Evolutionary conservation across 2,888 invertebrate species (phyloP).

Genomic region (Philaethria dido): DNA sequence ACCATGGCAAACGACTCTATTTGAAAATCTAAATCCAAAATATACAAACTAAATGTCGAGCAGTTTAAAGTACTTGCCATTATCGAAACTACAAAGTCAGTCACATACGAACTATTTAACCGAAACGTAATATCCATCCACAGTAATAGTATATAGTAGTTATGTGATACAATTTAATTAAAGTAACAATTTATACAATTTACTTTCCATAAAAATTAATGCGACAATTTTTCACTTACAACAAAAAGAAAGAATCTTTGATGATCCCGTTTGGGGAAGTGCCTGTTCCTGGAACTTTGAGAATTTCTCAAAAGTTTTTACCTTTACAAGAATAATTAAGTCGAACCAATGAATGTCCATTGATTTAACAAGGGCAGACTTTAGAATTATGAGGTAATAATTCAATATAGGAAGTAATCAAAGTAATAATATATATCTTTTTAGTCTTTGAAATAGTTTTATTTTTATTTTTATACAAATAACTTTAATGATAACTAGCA

Average conservation of each 20-base stretch:
- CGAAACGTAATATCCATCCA: conserved; percentile 1
- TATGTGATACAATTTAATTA: not conserved
- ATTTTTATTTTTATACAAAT: too few species aligned
- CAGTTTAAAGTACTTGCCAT: conserved; percentile 10
- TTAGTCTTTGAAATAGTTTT: too few species aligned
- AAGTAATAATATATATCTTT: too few species aligned
- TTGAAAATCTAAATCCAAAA: conserved; percentile 21
- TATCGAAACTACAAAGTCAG: conserved; percentile 12
- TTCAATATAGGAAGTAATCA: not conserved
- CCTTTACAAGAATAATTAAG: conserved; percentile 2
- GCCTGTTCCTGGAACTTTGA: conserved; percentile 4
- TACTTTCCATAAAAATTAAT: not conserved
- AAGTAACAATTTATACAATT: not conserved
- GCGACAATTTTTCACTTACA: not conserved
- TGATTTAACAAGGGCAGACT: not conserved
- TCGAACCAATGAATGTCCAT: not conserved
- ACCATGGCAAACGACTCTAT: conserved; percentile 3
- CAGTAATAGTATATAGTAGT: not conserved
- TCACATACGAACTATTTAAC: conserved; percentile 13
- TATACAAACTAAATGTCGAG: conserved; percentile 11
- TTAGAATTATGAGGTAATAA: not conserved
- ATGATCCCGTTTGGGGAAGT: conserved; percentile 3
- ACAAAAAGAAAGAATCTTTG: not conserved
- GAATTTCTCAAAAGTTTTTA: conserved; percentile 1
- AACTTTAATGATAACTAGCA: too few species aligned